Conservation (phyloP, 2,113 vertebrate genomes). For the Pristiophorus japonicus region DNA sequence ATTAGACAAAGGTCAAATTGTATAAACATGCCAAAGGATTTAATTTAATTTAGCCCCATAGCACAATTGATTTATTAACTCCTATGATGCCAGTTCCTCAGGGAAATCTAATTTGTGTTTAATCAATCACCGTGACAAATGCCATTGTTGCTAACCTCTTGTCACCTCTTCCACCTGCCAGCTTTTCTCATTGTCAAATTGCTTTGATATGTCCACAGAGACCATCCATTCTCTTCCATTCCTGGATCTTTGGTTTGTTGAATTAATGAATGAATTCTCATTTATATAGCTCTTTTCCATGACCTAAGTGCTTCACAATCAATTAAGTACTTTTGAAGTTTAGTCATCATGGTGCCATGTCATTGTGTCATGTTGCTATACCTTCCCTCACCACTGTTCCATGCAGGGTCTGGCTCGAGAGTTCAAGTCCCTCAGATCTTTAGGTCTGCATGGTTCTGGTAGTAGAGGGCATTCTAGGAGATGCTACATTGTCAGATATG, state of each 20-base stretch:
- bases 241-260: background rate
- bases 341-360: too few relatives aligned
- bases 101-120: slow-evolving; percentile 3
- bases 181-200: background rate
- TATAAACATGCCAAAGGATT: background rate
- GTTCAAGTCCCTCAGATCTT: too few relatives aligned
- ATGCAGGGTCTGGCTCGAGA: too few relatives aligned
- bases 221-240: background rate
- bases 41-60: background rate
- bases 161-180: background rate
- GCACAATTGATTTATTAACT: background rate
- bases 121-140: background rate
- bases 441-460: too few relatives aligned
- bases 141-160: background rate
- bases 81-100: background rate
- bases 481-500: too few relatives aligned
- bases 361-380: too few relatives aligned
- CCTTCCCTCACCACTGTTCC: too few relatives aligned
- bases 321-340: background rate
- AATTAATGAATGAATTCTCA: background rate
- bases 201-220: background rate
- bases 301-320: background rate
- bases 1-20: slow-evolving; percentile 34
- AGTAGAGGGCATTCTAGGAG: too few relatives aligned
- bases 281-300: background rate